phyloP scores from a whole-genome alignment of 2,888 invertebrate genomes.

The Sinohyriopsis cumingii region DNA sequence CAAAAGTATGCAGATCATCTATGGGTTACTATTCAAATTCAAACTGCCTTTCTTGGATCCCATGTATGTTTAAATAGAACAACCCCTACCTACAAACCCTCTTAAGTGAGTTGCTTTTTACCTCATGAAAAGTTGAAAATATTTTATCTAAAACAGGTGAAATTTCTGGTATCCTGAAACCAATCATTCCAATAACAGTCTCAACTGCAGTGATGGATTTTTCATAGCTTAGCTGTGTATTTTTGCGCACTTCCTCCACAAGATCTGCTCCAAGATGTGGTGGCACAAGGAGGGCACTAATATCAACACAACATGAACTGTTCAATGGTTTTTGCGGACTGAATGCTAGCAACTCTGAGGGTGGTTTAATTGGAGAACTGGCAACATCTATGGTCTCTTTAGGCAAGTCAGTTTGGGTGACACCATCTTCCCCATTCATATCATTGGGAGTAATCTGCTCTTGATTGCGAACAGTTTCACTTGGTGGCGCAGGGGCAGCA shows the following conservation, averaged over 20 bases:
- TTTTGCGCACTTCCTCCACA: constrained; percentile 57
- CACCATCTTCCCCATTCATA: too few relatives aligned
- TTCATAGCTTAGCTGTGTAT: constrained; percentile 61
- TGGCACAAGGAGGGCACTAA: constrained; percentile 35
- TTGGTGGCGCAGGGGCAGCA: too few relatives aligned
- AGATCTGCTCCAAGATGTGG: constrained; percentile 52
- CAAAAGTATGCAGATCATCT: too few relatives aligned
- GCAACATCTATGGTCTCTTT: constrained; percentile 12
- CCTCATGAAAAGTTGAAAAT: constrained; percentile 41
- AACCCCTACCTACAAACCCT: too few relatives aligned
- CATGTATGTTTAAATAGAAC: too few relatives aligned
- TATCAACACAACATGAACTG: constrained; percentile 12
- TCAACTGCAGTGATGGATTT: constrained; percentile 60
- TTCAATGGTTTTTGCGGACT: not conserved
- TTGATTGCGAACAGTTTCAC: too few relatives aligned
- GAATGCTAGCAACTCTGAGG: constrained; percentile 8
- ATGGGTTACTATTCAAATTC: too few relatives aligned
- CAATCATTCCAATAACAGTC: constrained; percentile 58
- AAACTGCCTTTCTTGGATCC: too few relatives aligned
- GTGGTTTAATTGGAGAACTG: constrained; percentile 23
- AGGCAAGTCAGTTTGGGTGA: too few relatives aligned
- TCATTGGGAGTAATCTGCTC: too few relatives aligned
- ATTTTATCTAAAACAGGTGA: constrained; percentile 49
- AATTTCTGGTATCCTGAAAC: constrained; percentile 45
- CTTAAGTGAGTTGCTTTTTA: constrained; percentile 10